A percentile compares a stretch with the other conserved stretches of the same genome.
These are phyloP conservation scores for Mustela lutreola DNA, from an alignment of 2,113 vertebrate species.

Conservation along the genomic window DNA sequence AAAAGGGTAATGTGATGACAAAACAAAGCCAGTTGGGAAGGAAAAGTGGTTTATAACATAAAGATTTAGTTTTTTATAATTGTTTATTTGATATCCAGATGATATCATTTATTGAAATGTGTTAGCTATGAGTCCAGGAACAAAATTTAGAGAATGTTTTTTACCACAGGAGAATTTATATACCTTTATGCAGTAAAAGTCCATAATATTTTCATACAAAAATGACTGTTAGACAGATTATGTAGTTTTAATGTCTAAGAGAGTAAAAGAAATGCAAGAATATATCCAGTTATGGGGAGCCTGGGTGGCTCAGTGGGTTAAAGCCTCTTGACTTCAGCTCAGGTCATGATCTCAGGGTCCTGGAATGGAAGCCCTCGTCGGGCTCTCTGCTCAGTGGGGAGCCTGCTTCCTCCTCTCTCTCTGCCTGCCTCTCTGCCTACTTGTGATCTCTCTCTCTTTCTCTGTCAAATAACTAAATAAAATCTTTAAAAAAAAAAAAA, in stretches of 20 bases:
- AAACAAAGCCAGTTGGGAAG: not conserved
- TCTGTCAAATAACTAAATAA: too few species aligned
- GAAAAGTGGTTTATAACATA: not conserved
- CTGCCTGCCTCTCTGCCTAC: too few species aligned
- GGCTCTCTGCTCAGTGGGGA: too few species aligned
- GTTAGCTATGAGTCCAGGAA: not conserved
- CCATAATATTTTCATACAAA: not conserved
- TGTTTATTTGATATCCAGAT: conserved; percentile 5
- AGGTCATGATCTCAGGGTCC: too few species aligned
- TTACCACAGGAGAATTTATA: not conserved
- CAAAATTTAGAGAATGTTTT: not conserved
- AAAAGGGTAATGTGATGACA: conserved; percentile 27
- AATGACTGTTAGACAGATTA: not conserved
- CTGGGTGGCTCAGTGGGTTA: too few species aligned
- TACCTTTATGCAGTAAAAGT: conserved; percentile 28
- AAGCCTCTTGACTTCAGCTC: too few species aligned
- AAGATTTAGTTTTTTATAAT: not conserved
- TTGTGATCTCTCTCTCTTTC: too few species aligned
- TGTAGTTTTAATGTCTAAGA: conserved; percentile 13
- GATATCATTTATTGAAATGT: conserved; percentile 17
- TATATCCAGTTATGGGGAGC: not conserved
- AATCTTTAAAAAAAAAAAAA: too few species aligned
- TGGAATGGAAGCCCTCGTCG: too few species aligned
- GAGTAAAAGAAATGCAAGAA: conserved; percentile 15
- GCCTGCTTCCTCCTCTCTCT: too few species aligned